phyloP scores from a whole-genome alignment of 2,888 invertebrate genomes.

The Meganola albula region DNA sequence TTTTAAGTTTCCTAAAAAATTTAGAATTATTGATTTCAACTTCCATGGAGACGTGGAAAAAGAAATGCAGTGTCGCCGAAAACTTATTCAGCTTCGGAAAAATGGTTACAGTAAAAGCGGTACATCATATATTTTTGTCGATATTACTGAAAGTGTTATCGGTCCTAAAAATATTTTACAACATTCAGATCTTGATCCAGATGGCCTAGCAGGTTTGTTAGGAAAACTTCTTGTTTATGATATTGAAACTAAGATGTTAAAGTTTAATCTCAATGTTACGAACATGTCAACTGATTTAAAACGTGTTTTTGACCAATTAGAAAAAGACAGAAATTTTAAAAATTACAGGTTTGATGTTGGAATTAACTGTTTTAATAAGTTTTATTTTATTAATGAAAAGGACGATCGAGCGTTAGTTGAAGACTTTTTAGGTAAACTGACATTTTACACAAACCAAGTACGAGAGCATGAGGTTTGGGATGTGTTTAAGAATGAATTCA shows the following conservation, averaged over 20 bases:
- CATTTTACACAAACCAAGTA: constrained; percentile 28
- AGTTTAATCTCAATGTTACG: constrained; percentile 14
- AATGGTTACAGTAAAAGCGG: too few relatives aligned
- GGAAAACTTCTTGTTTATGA: constrained; percentile 21
- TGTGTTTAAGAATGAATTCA: constrained; percentile 18
- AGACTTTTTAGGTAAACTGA: constrained; percentile 14
- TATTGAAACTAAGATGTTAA: constrained; percentile 12
- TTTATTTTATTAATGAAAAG: constrained; percentile 10
- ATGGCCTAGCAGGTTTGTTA: constrained; percentile 23
- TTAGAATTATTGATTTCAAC: too few relatives aligned
- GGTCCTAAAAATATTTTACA: constrained; percentile 14
- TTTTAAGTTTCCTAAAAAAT: too few relatives aligned
- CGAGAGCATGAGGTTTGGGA: constrained; percentile 24
- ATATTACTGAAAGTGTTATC: constrained; percentile 17
- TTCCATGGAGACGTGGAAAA: too few relatives aligned
- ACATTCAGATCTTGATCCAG: constrained; percentile 15
- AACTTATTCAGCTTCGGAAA: too few relatives aligned
- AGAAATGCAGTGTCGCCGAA: too few relatives aligned
- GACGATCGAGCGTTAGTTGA: constrained; percentile 12
- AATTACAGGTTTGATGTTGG: constrained; percentile 20
- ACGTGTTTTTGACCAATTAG: constrained; percentile 12
- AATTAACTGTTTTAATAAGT: constrained; percentile 14
- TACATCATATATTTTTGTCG: too few relatives aligned
- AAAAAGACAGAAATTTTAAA: constrained; percentile 4
- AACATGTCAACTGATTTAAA: constrained; percentile 8